Conservation (phyloP, 30 jellyfish, hydroid and myxozoan genomes). For the Pelagia noctiluca region DNA sequence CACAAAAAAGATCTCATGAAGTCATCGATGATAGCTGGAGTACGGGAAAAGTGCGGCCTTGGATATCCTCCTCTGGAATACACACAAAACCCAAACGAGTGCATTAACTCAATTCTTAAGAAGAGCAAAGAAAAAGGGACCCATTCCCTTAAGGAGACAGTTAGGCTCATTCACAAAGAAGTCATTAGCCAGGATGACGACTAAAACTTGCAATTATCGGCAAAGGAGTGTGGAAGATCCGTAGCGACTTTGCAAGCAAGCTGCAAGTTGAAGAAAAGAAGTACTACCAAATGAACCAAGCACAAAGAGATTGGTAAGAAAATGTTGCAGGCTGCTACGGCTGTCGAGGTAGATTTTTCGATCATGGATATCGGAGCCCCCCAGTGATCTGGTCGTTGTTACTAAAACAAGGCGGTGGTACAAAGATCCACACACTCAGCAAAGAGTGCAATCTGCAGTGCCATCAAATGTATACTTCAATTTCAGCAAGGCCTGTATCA, state of each 20-base stretch:
- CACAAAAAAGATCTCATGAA: constrained; percentile 41
- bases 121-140: too few species aligned
- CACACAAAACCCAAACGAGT: constrained; percentile 26
- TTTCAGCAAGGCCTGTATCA: constrained; percentile 4
- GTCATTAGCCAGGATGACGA: constrained; percentile 37
- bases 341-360: constrained; percentile 8
- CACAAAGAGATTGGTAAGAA: constrained; percentile 14
- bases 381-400: constrained; percentile 24
- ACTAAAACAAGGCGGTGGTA: constrained; percentile 31
- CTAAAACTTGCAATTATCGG: constrained; percentile 11
- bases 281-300: constrained; percentile 16
- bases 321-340: constrained; percentile 31
- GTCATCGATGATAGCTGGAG: constrained; percentile 17
- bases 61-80: constrained; percentile 50
- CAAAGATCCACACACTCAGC: constrained; percentile 22
- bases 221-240: constrained; percentile 8
- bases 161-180: constrained; percentile 34
- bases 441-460: constrained; percentile 30
- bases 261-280: constrained; percentile 8
- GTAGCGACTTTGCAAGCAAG: constrained; percentile 11
- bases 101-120: constrained; percentile 30
- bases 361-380: constrained; percentile 9
- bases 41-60: constrained; percentile 37
- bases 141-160: constrained; percentile 41
- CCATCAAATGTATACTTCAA: constrained; percentile 5